Percentiles rank a stretch among this genome's conserved stretches.
These are phyloP conservation scores for Sebastes aleutianus DNA, from an alignment of 2,797 vertebrate species.

Conservation along the genomic window DNA sequence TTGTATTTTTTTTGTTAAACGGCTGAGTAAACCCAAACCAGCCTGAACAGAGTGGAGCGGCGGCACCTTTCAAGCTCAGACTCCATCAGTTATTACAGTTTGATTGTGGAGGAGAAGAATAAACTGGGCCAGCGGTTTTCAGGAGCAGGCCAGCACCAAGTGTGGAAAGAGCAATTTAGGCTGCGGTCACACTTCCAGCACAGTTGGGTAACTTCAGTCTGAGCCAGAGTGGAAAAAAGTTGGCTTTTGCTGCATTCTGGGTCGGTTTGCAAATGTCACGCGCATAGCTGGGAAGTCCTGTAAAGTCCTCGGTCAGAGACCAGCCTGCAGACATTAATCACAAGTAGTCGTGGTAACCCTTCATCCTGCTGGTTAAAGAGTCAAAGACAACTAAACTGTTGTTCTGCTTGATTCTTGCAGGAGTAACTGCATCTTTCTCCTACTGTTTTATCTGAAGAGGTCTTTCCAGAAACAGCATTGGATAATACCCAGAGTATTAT, in stretches of 20 bases:
- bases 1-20: not conserved
- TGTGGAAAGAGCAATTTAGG: constrained; percentile 39
- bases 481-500: not conserved
- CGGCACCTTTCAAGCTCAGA: constrained; percentile 5
- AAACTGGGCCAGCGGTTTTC: constrained; percentile 17
- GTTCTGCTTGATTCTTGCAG: not conserved
- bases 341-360: not conserved
- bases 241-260: not conserved
- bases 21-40: constrained; percentile 20
- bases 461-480: not conserved
- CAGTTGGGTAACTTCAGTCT: not conserved
- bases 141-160: not conserved
- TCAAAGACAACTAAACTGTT: not conserved
- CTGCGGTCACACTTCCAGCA: constrained; percentile 29
- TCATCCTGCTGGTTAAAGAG: not conserved
- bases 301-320: not conserved
- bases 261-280: constrained; percentile 15
- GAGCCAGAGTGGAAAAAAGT: not conserved
- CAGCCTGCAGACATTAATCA: not conserved
- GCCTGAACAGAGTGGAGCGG: constrained; percentile 13
- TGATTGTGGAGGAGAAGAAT: constrained; percentile 23
- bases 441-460: not conserved
- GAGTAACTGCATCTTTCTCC: not conserved
- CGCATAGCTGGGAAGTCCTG: not conserved
- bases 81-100: constrained; percentile 16